Percentiles rank a stretch among this genome's conserved stretches.
These are phyloP conservation scores for Andrena bicolor DNA, from an alignment of 2,888 invertebrate genomes.

Conservation along the genomic window DNA sequence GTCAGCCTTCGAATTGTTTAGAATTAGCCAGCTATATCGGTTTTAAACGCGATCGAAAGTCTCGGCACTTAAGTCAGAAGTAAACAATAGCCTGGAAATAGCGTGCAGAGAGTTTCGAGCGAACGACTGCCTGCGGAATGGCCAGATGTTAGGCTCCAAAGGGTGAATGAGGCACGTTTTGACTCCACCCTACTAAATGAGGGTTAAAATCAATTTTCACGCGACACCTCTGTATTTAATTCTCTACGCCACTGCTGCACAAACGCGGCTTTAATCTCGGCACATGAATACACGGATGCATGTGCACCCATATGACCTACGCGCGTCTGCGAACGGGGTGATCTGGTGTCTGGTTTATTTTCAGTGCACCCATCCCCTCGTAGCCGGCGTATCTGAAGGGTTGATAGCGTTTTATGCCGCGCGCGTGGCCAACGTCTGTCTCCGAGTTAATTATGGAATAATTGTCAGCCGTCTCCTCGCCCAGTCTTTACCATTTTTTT, in stretches of 20 bases:
- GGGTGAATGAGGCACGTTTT: background rate
- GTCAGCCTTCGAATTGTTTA: conserved; percentile 2
- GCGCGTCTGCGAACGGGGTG: conserved; percentile 70
- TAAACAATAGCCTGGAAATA: background rate
- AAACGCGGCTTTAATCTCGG: conserved; percentile 45
- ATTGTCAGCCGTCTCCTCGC: conserved; percentile 74
- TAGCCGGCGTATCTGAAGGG: conserved; percentile 73
- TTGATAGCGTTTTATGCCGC: conserved; percentile 77
- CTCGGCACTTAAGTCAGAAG: background rate
- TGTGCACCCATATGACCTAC: conserved; percentile 31
- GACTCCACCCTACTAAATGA: background rate
- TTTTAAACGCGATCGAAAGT: background rate
- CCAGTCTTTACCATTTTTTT: conserved; percentile 44
- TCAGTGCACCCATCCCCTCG: conserved; percentile 69
- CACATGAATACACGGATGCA: conserved; percentile 42
- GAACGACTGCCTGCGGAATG: background rate
- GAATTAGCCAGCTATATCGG: conserved; percentile 14
- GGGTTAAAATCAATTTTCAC: conserved; percentile 11
- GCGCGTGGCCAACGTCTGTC: conserved; percentile 68
- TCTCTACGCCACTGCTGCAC: conserved; percentile 14
- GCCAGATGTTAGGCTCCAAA: background rate
- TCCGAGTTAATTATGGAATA: conserved; percentile 81
- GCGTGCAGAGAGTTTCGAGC: background rate
- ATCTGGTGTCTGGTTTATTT: conserved; percentile 80
- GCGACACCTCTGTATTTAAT: conserved; percentile 30